Base-by-base conservation (phyloP, 2,888 invertebrate species). In the Corbicula japonica region DNA sequence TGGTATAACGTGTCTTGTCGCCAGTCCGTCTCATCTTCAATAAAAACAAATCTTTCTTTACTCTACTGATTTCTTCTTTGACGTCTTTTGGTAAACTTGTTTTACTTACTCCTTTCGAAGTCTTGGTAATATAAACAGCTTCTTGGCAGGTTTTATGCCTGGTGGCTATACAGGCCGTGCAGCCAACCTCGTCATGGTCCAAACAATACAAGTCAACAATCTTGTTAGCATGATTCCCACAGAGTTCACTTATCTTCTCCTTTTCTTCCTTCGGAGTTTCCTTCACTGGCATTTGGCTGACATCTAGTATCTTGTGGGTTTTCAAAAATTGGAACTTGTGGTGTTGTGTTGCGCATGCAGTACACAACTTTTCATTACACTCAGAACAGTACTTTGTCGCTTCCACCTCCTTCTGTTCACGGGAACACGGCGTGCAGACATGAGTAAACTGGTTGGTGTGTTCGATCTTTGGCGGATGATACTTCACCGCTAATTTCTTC, bases 321-420 rank as follows among this genome's bases (percentile, higher is more conserved):
- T 63, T 62, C 12, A 83, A 68, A 28, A 83, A 54, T 30, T 76
- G 73, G 44, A 83, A 83, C 54, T 79, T 79, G 21, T 46, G 44
- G 60, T 83, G 83, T 23, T 79, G 79, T 12, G 52, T 23, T 10
- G 60, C 52, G 23, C 83, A 83, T 15, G 32, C 32, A n/a, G 52
- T n/a, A 58, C 83, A 83, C 8, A 83, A 71, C 32, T 71, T 83
- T 32, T 83, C 83, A 1, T 74, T 58, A 56, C 83, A 83, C 0
- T 79, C 79, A 0, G 62, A 41, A 30, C 83, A 83, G 56, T 56
- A 83, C 26, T 54, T 76, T 0, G 58, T 58, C 0, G 79, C 79
- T 50, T 76, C 80, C 0, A 68, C 56, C 18, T 60, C 35, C 30
- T 74, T 34, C 2, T 46, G 44, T 54, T 79, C 83, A 3, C 83